Percentiles rank a stretch among this genome's conserved stretches.
phyloP scores from a whole-genome alignment of 2,888 invertebrate genomes.

The Yponomeuta cagnagella region DNA sequence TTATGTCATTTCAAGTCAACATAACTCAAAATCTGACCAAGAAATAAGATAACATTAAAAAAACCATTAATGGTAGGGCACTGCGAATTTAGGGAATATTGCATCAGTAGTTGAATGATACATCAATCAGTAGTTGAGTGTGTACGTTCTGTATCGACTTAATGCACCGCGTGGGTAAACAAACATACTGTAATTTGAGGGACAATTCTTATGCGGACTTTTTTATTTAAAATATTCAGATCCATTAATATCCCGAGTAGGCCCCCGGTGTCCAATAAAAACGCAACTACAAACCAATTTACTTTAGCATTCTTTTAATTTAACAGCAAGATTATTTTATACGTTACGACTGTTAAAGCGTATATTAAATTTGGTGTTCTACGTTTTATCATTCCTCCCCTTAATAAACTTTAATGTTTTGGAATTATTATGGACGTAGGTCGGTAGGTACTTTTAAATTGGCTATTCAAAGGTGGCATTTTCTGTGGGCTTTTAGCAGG shows the following conservation, averaged over 20 bases:
- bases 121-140: too few species aligned
- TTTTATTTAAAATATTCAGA: too few species aligned
- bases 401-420: conserved; percentile 1
- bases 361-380: conserved; percentile 2
- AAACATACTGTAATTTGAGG: too few species aligned
- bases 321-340: conserved; percentile 8
- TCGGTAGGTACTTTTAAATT: not conserved
- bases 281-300: conserved; percentile 15
- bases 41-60: too few species aligned
- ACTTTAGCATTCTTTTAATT: conserved; percentile 11
- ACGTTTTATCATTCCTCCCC: not conserved
- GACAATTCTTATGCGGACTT: too few species aligned
- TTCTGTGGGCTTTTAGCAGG: not conserved
- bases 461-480: not conserved
- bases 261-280: conserved; percentile 11
- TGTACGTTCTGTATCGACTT: too few species aligned
- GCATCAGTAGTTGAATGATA: too few species aligned
- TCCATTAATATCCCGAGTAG: not conserved
- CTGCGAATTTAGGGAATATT: too few species aligned
- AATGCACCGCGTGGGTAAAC: too few species aligned
- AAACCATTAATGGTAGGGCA: too few species aligned
- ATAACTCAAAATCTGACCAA: too few species aligned
- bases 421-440: not conserved
- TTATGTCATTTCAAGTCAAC: too few species aligned
- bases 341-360: conserved; percentile 2